A percentile compares a stretch with the other conserved stretches of the same genome.
These are phyloP conservation scores for Poecilia velifera DNA, from an alignment of 2,797 vertebrate genomes.

Conservation along the genomic window DNA sequence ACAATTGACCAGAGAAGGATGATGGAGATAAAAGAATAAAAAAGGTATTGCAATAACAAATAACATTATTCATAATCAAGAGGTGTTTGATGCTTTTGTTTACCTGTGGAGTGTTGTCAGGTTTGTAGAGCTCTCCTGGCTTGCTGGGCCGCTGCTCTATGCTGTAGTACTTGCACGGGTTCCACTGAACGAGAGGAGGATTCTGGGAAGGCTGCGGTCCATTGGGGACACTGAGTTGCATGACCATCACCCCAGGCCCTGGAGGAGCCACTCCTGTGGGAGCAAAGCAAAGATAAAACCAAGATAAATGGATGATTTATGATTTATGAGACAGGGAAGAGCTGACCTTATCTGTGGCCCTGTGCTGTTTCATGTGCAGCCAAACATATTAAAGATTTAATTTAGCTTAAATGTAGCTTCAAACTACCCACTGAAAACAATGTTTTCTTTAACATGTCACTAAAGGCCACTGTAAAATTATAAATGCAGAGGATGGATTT, in stretches of 20 bases:
- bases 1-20: slow-evolving; percentile 16
- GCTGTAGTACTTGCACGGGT: slow-evolving; percentile 98
- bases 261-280: slow-evolving; percentile 90
- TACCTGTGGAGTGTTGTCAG: slow-evolving; percentile 91
- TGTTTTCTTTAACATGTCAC: neutral
- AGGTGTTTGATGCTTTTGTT: neutral
- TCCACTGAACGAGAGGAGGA: slow-evolving; percentile 95
- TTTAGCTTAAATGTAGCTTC: neutral
- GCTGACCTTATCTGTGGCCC: too few species aligned
- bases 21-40: neutral
- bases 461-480: neutral
- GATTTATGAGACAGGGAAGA: neutral
- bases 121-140: slow-evolving; percentile 90
- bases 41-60: neutral
- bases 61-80: neutral
- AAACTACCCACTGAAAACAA: neutral
- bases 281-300: slow-evolving; percentile 12
- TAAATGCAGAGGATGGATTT: neutral
- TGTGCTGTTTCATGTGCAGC: neutral
- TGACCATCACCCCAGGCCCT: slow-evolving; percentile 94
- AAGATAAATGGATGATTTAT: neutral
- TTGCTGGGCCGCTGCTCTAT: slow-evolving; percentile 95
- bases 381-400: neutral
- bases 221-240: slow-evolving; percentile 97
- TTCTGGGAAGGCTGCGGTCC: slow-evolving; percentile 94